Base-by-base conservation (phyloP, 2,797 vertebrate species). In the Tachyglossus aculeatus region DNA sequence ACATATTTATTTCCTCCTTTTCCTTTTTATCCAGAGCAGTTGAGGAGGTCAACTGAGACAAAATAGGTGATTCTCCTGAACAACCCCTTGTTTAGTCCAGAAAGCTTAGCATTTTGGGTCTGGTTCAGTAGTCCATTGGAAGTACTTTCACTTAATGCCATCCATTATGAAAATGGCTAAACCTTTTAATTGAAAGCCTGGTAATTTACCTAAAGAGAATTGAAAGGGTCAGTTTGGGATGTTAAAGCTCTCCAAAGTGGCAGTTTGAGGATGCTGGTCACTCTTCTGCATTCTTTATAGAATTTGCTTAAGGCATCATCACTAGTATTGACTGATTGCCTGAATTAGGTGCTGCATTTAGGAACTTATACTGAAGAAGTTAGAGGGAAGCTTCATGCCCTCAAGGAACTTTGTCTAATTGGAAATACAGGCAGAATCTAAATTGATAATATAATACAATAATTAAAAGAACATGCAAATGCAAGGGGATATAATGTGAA, bases 31-130 rank as follows among this genome's bases (percentile, higher is more conserved):
- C 43, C 53, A 22, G 45, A 38, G n/a, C 29, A 38, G 1, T 71
- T 70, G 34, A 31, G 36, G 71, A 54, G 58, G 60, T 74, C 59
- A 65, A 18, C 40, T 41, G 55, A 75, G 54, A 53, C 71, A 39
- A 56, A 37, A 22, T n/a, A 18, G 36, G 33, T 31, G 13, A 38
- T 56, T 55, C 34, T 38, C 9, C 12, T 47, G 45, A 5, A 22
- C 3, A 0, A 18, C 41, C n/a, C 11, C 61, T 18, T 8, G 7
- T 25, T 48, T 13, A 5, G 24, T 39, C 22, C 21, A 52, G 0
- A 0, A 13, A 21, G 16, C 25, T n/a, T 33, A 12, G 19, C 16
- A 9, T 54, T 40, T 27, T 33, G 12, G 1, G 40, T 25, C 25
- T 4, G 19, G 21, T 27, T 38, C 21, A 10, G 6, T 21, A 38